These are phyloP conservation scores for Hemicrepidius hirtus DNA, from an alignment of 2,888 invertebrate species.

Conservation along the genomic window DNA sequence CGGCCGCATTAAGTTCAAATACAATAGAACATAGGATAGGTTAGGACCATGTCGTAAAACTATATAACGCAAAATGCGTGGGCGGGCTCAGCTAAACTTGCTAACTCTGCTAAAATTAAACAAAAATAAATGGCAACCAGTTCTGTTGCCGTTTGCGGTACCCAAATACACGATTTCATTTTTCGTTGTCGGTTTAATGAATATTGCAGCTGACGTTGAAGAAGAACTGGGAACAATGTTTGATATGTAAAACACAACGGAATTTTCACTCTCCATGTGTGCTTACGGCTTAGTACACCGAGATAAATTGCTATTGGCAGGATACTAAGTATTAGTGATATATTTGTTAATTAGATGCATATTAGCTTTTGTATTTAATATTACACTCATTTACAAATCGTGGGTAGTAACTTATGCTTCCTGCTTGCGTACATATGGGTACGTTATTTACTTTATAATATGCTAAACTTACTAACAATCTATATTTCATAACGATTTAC, in stretches of 20 bases:
- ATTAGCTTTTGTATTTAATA: too few relatives aligned
- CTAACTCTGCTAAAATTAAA: conserved; percentile 28
- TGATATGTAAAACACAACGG: background rate
- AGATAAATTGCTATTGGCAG: conserved; percentile 11
- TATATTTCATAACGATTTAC: too few relatives aligned
- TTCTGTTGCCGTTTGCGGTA: background rate
- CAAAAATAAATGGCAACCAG: conserved; percentile 30
- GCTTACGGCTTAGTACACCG: background rate
- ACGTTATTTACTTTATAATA: too few relatives aligned
- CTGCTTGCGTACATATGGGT: too few relatives aligned
- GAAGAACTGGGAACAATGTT: background rate
- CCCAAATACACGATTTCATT: conserved; percentile 15
- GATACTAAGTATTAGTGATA: too few relatives aligned
- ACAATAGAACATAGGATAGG: conserved; percentile 50
- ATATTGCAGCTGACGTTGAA: conserved; percentile 24
- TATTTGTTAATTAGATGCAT: too few relatives aligned
- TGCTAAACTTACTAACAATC: too few relatives aligned
- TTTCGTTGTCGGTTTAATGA: conserved; percentile 27
- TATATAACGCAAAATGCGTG: conserved; percentile 40
- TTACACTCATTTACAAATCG: too few relatives aligned
- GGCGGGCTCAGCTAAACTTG: conserved; percentile 26
- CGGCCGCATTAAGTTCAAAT: conserved; percentile 41
- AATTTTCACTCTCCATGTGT: conserved; percentile 9
- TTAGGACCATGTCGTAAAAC: conserved; percentile 44
- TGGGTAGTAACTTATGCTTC: too few relatives aligned